Conservation (phyloP, 2,113 vertebrate species). For the Peromyscus leucopus region DNA sequence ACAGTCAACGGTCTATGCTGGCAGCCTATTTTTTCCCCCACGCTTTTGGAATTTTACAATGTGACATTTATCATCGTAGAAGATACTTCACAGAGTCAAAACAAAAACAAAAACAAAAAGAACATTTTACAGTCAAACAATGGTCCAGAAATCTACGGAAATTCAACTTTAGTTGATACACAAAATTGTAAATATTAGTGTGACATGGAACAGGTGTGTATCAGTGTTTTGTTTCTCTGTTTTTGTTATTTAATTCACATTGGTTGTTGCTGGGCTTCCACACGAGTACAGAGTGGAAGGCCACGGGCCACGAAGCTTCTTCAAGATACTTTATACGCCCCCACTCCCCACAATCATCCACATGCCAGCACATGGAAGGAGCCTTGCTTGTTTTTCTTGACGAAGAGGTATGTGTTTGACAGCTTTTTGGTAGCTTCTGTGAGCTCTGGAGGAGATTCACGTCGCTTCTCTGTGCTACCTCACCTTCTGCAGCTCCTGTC, state of each 20-base stretch:
- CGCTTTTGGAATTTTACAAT: constrained; percentile 70
- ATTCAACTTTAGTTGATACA: constrained; percentile 76
- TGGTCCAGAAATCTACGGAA: constrained; percentile 81
- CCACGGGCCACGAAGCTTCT: constrained; percentile 66
- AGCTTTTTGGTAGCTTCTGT: constrained; percentile 78
- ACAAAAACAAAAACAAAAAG: constrained; percentile 69
- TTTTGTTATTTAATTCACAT: constrained; percentile 4
- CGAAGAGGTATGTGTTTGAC: constrained; percentile 84
- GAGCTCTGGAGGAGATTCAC: constrained; percentile 71
- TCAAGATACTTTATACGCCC: constrained; percentile 27
- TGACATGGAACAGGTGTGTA: constrained; percentile 71
- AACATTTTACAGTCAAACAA: constrained; percentile 72
- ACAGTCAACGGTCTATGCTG: constrained; percentile 38
- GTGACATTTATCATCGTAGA: constrained; percentile 61
- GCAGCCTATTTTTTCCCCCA: constrained; percentile 73
- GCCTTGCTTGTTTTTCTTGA: constrained; percentile 74
- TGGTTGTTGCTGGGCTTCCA: constrained; percentile 75
- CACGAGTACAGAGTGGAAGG: constrained; percentile 69
- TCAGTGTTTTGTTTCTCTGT: constrained; percentile 53
- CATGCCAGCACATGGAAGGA: constrained; percentile 88
- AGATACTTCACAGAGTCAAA: constrained; percentile 78
- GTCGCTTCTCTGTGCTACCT: constrained; percentile 87
- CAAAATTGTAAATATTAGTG: constrained; percentile 81
- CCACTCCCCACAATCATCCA: constrained; percentile 76
- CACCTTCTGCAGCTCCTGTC: constrained; percentile 98